phyloP scores from a whole-genome alignment of 2,113 vertebrate genomes.

The Cepphus grylle region DNA sequence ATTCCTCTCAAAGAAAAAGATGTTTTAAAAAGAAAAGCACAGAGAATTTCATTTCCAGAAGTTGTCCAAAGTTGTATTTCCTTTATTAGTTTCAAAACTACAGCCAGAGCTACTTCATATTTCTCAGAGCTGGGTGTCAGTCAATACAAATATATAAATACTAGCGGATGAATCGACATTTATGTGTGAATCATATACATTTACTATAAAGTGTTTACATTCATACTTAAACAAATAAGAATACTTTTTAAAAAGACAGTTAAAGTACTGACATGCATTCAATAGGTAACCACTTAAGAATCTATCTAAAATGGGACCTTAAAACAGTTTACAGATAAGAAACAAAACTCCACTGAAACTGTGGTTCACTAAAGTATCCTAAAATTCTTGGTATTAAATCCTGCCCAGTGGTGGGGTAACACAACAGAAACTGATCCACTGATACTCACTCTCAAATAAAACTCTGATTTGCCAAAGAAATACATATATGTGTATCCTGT shows the following conservation, averaged over 20 bases:
- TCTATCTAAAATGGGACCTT: background rate
- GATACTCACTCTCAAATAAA: background rate
- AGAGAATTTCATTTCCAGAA: background rate
- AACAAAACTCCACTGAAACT: background rate
- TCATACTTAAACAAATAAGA: background rate
- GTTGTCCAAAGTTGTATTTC: background rate
- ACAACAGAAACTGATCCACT: background rate
- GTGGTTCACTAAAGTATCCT: background rate
- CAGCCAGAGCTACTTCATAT: background rate
- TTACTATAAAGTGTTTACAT: background rate
- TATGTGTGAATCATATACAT: background rate
- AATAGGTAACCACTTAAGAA: background rate
- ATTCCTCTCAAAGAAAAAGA: background rate
- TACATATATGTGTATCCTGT: background rate
- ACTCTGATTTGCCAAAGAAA: background rate
- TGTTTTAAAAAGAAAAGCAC: background rate
- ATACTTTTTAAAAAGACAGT: background rate
- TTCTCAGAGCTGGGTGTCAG: background rate
- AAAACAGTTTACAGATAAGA: background rate
- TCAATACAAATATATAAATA: background rate
- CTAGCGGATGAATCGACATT: background rate
- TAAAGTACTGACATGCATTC: background rate
- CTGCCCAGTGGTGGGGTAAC: background rate
- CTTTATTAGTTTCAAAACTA: background rate
- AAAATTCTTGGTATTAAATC: background rate